Conservation (phyloP, 2,797 vertebrate species). For the Choloepus didactylus region DNA sequence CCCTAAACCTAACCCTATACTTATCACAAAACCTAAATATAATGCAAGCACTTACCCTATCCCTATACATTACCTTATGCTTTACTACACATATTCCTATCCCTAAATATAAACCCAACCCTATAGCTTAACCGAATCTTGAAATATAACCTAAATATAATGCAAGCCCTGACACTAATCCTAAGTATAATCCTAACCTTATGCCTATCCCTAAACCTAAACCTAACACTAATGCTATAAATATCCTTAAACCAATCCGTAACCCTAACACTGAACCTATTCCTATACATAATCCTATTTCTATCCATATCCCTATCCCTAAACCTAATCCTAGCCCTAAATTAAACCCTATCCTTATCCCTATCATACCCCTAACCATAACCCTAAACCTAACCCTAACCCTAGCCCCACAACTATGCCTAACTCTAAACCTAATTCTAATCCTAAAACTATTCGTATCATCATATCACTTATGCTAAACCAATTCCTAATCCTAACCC, state of each 20-base stretch:
- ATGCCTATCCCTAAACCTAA: not conserved
- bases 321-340: no score
- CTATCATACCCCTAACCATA: not conserved
- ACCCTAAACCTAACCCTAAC: not conserved
- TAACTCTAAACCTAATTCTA: no score
- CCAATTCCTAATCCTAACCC: no score
- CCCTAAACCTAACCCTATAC: not conserved
- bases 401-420: not conserved
- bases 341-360: no score
- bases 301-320: no score
- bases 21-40: not conserved
- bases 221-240: not conserved
- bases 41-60: not conserved
- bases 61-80: not conserved
- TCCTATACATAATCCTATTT: no score
- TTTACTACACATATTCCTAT: not conserved
- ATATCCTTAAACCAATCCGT: not conserved
- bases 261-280: not conserved
- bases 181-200: not conserved
- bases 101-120: not conserved
- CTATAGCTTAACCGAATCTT: not conserved
- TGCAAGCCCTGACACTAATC: not conserved
- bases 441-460: no score
- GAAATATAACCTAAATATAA: not conserved
- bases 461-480: no score